Evolutionary conservation across 35 echinoderm and acorn worm species (phyloP).

Genomic region (Apostichopus californicus): DNA sequence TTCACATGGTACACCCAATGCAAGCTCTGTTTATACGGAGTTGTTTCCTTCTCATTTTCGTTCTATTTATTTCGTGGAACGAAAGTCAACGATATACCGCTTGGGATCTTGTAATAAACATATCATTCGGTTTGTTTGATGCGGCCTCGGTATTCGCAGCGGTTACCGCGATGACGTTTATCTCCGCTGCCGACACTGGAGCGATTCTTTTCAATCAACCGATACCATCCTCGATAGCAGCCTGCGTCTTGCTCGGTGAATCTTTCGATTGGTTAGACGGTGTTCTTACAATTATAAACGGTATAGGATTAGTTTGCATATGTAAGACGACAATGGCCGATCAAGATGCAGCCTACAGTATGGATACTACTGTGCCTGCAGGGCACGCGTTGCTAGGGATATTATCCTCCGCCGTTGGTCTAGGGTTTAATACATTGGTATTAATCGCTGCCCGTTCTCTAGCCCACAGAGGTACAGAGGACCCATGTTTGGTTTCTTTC

Average conservation of each 20-base stretch:
- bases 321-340: background rate
- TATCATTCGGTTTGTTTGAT: constrained; percentile 6
- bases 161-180: background rate
- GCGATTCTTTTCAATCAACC: constrained; percentile 33
- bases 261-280: background rate
- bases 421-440: background rate
- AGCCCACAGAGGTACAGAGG: background rate
- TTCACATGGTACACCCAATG: background rate
- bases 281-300: background rate
- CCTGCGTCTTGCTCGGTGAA: constrained; percentile 11
- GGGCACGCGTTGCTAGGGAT: background rate
- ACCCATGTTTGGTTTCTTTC: constrained; percentile 12
- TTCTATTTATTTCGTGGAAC: constrained; percentile 11
- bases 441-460: background rate
- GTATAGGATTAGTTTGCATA: background rate
- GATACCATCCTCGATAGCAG: background rate
- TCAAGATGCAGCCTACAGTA: background rate
- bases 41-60: background rate
- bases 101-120: background rate
- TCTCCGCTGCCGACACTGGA: background rate
- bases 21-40: constrained; percentile 3
- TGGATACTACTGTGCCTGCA: too few relatives aligned
- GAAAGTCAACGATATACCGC: background rate
- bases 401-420: background rate
- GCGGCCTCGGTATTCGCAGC: background rate